Evolutionary conservation across 2,113 vertebrate genomes (phyloP), one percentile per base, ranked within the genome.

Genomic region (Pangasianodon gigas): DNA sequence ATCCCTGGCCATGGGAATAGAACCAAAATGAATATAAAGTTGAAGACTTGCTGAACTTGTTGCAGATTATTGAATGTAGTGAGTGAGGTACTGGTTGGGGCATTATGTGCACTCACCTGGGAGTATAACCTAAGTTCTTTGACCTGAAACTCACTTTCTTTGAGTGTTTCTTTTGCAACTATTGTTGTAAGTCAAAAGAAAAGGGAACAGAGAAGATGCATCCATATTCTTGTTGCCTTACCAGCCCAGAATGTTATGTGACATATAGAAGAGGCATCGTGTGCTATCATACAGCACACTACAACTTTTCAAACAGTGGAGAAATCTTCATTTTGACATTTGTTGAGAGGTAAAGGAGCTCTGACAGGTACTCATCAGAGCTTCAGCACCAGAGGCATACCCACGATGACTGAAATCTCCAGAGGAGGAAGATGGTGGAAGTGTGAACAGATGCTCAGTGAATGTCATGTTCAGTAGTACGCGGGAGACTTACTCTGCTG

Each of bases 331-430:
- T 58, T 88, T 83, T 90, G 89, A 90, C 65, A 41, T 81, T 83
- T 84, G 84, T 88, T 77, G 75, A 82, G 71, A 82, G 77, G 75
- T 84, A 75, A 62, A 37, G 46, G 80, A 62, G 58, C 54, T 0
- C 69, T 84, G 77, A 54, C 46, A 89, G 79, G 88, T 83, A 82
- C 80, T 69, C 89, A 86, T 91, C 88, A 89, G 85, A 75, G 56
- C 74, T 87, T 87, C 54, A 87, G 83, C 67, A 85, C 58, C 41
- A 62, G 26, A 84, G 67, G 85, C 84, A 67, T 65, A 82, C 65
- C 77, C 69, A 41, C 52, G 5, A 46, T 74, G 60, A 67, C 82
- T 81, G 75, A 83, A 84, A 41, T 88, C 79, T 71, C 85, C 58
- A 67, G 79, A 56, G 56, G 77, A 84, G 54, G 46, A 88, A 84